Evolutionary conservation across 2,113 vertebrate species (phyloP), one percentile per base, ranked within the genome.

Genomic region (Paracanthobrama guichenoti): DNA sequence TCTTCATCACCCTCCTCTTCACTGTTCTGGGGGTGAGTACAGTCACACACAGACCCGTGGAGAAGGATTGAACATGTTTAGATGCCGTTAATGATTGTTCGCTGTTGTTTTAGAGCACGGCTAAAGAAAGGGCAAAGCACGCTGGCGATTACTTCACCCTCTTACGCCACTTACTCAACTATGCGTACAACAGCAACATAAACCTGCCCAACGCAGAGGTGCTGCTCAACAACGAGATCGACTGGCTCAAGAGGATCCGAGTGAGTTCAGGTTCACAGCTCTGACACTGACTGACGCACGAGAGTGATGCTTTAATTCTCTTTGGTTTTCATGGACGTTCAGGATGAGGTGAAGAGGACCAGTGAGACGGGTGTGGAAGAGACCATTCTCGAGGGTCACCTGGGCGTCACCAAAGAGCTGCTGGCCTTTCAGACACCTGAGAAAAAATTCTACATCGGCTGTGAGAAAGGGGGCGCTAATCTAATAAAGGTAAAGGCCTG

Each of bases 171-270:
- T 95, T 99, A 79, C 95, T 99, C 87, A 98, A 99, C 92, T 99
- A 99, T 72, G 97, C 98, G 79, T 98, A 97, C 90, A 99, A 99
- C 90, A 99, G 97, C 94, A 99, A 96, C 92, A 99, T 98, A 89
- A 99, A 98, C 85, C 94, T 99, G 87, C 98, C 97, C 85, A 99
- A 99, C 84, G 98, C 98, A 69, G 98, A 99, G 93, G 97, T 98
- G 93, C 96, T 98, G 89, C 97, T 99, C 83, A 99, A 99, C 94
- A 99, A 99, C 89, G 97, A 99, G 94, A 99, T 99, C 24, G 98
- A 99, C 91, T 99, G 98, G 98, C 95, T 99, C 82, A 99, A 99
- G 89, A 93, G 97, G 88, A 99, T 99, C 93, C 92, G 96, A 95
- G 98, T 99, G 94, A 94, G 95, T 92, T 85, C 20, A 3, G 18